These are phyloP conservation scores for Chalcosyrphus nemorum DNA, from an alignment of 2,888 invertebrate species.

Conservation along the genomic window DNA sequence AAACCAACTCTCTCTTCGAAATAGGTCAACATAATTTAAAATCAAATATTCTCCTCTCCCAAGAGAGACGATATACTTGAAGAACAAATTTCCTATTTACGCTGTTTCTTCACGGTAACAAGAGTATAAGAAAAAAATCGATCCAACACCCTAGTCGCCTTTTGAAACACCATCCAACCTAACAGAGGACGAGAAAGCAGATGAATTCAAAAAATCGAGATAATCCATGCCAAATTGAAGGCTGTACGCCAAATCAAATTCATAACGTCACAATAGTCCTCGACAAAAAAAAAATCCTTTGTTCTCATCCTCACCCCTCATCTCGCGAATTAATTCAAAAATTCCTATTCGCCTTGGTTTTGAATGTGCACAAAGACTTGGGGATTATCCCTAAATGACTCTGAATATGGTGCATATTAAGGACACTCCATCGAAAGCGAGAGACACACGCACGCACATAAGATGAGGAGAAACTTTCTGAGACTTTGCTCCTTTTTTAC, in stretches of 20 bases:
- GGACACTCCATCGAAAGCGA: conserved; percentile 34
- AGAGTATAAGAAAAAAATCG: background rate
- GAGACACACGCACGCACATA: background rate
- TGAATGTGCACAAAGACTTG: conserved; percentile 1
- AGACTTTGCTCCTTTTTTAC: background rate
- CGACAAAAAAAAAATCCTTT: background rate
- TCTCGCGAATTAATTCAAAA: conserved; percentile 37
- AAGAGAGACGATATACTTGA: background rate
- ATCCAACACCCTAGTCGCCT: background rate
- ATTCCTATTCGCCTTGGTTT: background rate
- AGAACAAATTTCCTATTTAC: background rate
- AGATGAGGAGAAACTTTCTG: background rate
- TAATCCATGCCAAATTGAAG: conserved; percentile 24
- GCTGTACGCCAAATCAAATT: background rate
- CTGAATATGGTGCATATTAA: conserved; percentile 48
- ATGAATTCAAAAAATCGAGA: conserved; percentile 1
- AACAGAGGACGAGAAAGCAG: background rate
- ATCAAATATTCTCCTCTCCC: background rate
- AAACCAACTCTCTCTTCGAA: background rate
- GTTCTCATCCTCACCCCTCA: background rate
- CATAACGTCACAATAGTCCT: background rate
- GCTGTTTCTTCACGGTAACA: background rate
- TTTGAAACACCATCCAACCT: background rate
- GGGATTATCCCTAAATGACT: conserved; percentile 51
- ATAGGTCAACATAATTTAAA: conserved; percentile 6